Conservation (phyloP, 1,140 invertebrate species). For the Drosophila triauraria region DNA sequence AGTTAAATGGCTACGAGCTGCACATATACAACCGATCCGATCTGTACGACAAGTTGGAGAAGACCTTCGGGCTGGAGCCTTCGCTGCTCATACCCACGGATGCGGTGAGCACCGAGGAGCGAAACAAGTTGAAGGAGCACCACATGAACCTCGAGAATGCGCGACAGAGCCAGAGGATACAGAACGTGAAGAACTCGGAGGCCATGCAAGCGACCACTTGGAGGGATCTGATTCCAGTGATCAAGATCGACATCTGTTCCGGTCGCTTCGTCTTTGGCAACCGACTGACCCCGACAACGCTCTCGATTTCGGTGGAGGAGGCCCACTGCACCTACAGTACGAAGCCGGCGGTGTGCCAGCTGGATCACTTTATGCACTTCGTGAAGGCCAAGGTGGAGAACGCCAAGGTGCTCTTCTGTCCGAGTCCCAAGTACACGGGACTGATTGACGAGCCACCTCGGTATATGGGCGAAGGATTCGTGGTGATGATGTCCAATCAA, state of each 20-base stretch:
- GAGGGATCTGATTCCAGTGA: conserved; percentile 98
- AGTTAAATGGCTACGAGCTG: conserved; percentile 98
- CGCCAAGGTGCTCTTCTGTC: conserved; percentile 96
- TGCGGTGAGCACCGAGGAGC: conserved; percentile 69
- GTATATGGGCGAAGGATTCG: conserved; percentile 97
- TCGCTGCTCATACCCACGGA: conserved; percentile 89
- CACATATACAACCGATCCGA: conserved; percentile 98
- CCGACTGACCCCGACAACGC: conserved; percentile 95
- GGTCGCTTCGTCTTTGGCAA: conserved; percentile 99
- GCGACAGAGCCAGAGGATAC: conserved; percentile 86
- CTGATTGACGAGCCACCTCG: conserved; percentile 97
- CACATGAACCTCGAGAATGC: conserved; percentile 88
- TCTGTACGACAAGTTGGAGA: conserved; percentile 95
- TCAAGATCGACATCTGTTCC: conserved; percentile 97
- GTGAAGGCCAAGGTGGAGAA: conserved; percentile 98
- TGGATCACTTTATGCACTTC: conserved; percentile 98
- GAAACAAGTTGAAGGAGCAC: conserved; percentile 85
- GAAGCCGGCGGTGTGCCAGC: conserved; percentile 95
- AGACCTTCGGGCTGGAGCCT: conserved; percentile 93
- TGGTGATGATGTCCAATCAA: conserved; percentile 97
- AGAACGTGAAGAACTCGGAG: conserved; percentile 88
- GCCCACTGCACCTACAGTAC: conserved; percentile 98
- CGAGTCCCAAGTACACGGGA: conserved; percentile 96
- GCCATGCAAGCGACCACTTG: conserved; percentile 94
- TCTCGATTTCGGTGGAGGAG: conserved; percentile 97